Percentiles rank a stretch among this genome's conserved stretches.
Evolutionary conservation across 2,797 vertebrate species (phyloP).

Genomic region (Austrolebias charrua): DNA sequence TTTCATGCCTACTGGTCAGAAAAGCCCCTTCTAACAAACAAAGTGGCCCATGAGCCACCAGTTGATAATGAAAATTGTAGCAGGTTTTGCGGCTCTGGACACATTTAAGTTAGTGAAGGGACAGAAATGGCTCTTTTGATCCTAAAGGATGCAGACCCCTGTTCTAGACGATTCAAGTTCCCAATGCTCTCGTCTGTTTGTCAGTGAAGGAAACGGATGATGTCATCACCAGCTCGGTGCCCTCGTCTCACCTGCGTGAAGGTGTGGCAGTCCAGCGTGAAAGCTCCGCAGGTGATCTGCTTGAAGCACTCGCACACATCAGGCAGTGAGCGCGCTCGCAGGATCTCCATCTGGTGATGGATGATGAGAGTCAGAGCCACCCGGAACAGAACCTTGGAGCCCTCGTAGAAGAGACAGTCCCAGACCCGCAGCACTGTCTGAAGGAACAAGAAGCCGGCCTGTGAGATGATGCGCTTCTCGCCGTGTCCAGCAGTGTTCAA

Average conservation of each 20-base stretch:
- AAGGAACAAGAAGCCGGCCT: not conserved
- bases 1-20: no score
- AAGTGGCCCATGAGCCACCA: no score
- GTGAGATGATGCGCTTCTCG: not conserved
- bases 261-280: conserved; percentile 89
- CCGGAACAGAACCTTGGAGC: conserved; percentile 94
- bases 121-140: no score
- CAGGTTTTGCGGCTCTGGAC: no score
- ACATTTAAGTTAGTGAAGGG: no score
- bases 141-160: no score
- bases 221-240: no score
- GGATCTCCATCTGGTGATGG: conserved; percentile 87
- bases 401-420: conserved; percentile 96
- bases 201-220: no score
- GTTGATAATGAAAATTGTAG: no score
- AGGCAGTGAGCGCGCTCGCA: conserved; percentile 83
- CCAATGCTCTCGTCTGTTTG: not conserved
- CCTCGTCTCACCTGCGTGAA: conserved; percentile 92
- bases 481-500: not conserved
- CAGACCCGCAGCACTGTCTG: conserved; percentile 95
- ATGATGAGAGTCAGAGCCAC: conserved; percentile 92
- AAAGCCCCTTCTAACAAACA: no score
- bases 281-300: conserved; percentile 85
- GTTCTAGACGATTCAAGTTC: not conserved
- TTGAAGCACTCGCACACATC: conserved; percentile 92